These are phyloP conservation scores for Litoditis marina DNA, from an alignment of 2,888 invertebrate species.

Conservation along the genomic window DNA sequence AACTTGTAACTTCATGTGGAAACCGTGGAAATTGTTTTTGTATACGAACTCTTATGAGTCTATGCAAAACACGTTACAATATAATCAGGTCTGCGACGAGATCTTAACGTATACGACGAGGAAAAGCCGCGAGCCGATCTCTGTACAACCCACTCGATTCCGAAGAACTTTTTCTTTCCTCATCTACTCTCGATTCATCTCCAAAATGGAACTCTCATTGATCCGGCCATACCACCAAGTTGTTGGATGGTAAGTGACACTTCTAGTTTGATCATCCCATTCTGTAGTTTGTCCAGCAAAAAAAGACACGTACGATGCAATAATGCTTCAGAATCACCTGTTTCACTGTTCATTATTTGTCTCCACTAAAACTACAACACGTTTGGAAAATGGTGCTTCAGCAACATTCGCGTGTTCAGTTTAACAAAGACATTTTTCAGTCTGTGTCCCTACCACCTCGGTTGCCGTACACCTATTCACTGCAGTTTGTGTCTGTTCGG, in stretches of 20 bases:
- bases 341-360: no score
- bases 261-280: neutral
- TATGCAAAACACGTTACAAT: neutral
- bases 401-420: no score
- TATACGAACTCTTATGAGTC: no score
- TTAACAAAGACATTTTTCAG: no score
- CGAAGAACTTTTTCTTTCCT: conserved; percentile 51
- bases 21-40: no score
- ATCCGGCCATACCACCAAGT: conserved; percentile 42
- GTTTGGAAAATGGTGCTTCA: no score
- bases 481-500: conserved; percentile 56
- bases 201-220: conserved; percentile 51
- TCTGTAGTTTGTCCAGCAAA: neutral
- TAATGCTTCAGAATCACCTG: no score
- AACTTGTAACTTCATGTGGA: no score
- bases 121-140: conserved; percentile 55
- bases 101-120: conserved; percentile 34
- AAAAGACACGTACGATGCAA: neutral
- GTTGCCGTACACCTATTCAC: conserved; percentile 58
- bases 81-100: conserved; percentile 30
- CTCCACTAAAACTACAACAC: no score
- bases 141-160: conserved; percentile 45
- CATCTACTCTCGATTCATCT: conserved; percentile 51
- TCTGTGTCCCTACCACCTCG: conserved; percentile 52
- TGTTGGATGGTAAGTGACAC: conserved; percentile 54